Evolutionary conservation across 2,113 vertebrate genomes (phyloP), one percentile per base, ranked within the genome.

Genomic region (Salminus brasiliensis): DNA sequence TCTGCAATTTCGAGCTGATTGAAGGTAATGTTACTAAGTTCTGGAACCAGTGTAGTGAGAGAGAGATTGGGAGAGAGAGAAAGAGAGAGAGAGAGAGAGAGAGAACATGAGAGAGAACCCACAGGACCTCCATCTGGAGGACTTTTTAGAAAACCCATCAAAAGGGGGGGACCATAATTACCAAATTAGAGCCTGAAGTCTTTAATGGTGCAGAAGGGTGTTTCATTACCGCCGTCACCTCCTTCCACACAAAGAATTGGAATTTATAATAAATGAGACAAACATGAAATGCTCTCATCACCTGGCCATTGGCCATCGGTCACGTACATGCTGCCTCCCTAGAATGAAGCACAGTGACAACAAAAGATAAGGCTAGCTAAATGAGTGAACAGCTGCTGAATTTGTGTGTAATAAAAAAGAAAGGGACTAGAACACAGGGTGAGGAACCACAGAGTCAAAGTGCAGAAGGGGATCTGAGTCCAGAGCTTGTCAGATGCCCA

Each of bases 161-260:
- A 66, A 34, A 63, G 29, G 30, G 60, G 47, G 34, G 21, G 12
- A 39, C 18, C 62, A 39, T 66, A 66, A n/a, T 66, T 39, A 39
- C 62, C 62, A 66, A 66, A 66, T 66, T 66, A 39, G 32, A 39
- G 62, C 32, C 34, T 66, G 30, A n/a, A 65, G 60, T 65, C 32
- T 65, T 34, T 36, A 65, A n/a, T 65, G 30, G 32, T 9, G 62
- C 34, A 32, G 29, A 32, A 32, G 15, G 9, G n/a, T 63, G 16
- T 63, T 63, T 63, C 60, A 63, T 66, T 23, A 39, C 32, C 2
- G 0, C 62, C 23, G 9, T 55, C 62, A 66, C 32, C 60, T 66
- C n/a, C 32, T 23, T 66, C 62, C 6, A 39, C 11, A 66, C 62
- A n/a, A n/a, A n/a, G n/a, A n/a, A n/a, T n/a, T n/a, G n/a, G n/a